Evolutionary conservation across 2,797 vertebrate genomes (phyloP).

Genomic region (Chaetodon trifasciatus): DNA sequence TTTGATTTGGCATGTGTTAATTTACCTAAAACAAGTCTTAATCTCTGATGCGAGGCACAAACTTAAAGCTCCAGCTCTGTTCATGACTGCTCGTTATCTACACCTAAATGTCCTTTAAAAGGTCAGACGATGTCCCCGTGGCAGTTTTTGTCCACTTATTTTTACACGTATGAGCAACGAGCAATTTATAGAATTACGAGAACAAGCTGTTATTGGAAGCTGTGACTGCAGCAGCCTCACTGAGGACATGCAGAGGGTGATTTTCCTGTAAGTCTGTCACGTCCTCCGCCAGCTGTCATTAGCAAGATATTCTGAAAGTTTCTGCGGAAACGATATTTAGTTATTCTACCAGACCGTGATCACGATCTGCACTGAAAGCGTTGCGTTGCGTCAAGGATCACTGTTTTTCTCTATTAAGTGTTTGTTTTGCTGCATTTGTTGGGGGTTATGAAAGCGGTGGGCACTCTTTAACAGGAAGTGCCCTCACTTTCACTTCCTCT

Average conservation of each 20-base stretch:
- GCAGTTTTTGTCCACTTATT: background rate
- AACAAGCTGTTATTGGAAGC: constrained; percentile 7
- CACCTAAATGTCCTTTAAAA: constrained; percentile 38
- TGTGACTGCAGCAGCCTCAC: constrained; percentile 14
- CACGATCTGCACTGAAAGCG: background rate
- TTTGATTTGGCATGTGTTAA: constrained; percentile 42
- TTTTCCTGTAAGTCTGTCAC: constrained; percentile 21
- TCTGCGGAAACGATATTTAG: background rate
- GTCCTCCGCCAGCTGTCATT: constrained; percentile 19
- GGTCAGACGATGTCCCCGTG: constrained; percentile 19
- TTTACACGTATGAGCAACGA: constrained; percentile 10
- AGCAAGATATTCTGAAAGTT: constrained; percentile 1
- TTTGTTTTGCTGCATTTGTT: constrained; percentile 12
- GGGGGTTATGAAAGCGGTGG: constrained; percentile 33
- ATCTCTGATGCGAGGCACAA: background rate
- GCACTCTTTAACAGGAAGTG: constrained; percentile 66
- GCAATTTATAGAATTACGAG: constrained; percentile 11
- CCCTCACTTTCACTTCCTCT: constrained; percentile 72
- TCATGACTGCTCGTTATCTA: background rate
- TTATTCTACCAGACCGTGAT: background rate
- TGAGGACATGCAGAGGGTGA: constrained; percentile 2
- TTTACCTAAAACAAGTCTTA: constrained; percentile 12
- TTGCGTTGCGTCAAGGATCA: background rate
- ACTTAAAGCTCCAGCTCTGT: background rate
- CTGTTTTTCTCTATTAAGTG: constrained; percentile 13